Conservation (phyloP, 2,888 invertebrate species). For the Tenthredo scrophulariae region DNA sequence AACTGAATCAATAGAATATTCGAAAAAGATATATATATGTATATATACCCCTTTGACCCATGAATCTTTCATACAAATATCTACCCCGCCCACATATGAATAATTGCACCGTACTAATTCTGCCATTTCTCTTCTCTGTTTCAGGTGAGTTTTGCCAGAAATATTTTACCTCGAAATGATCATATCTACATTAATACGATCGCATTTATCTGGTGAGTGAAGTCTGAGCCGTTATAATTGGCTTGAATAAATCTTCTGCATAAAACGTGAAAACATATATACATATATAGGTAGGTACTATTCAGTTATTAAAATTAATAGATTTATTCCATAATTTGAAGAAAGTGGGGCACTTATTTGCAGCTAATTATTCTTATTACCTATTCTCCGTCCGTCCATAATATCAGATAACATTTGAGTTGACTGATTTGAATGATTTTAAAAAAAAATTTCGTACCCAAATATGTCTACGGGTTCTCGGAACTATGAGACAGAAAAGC, state of each 20-base stretch:
- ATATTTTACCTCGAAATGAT: too few species aligned
- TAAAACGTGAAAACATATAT: not conserved
- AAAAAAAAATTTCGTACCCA: too few species aligned
- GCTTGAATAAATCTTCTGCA: not conserved
- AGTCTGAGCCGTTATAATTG: not conserved
- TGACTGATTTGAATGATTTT: not conserved
- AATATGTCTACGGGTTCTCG: too few species aligned
- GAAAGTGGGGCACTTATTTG: not conserved
- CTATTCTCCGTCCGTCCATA: not conserved
- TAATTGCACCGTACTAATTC: not conserved
- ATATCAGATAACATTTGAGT: not conserved
- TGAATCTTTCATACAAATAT: not conserved
- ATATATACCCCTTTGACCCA: too few species aligned
- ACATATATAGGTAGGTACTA: too few species aligned
- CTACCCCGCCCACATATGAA: not conserved
- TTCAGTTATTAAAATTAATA: not conserved
- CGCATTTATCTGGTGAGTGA: not conserved
- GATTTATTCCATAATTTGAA: not conserved
- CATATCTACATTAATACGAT: not conserved
- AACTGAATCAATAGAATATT: too few species aligned
- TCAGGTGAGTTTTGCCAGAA: slow-evolving; percentile 34
- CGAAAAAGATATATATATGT: too few species aligned
- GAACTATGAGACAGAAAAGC: too few species aligned
- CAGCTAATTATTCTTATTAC: too few species aligned
- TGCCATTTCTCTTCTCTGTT: slow-evolving; percentile 9